Evolutionary conservation across 2,113 vertebrate genomes (phyloP), one percentile per base, ranked within the genome.

Genomic region (Salvelinus fontinalis): DNA sequence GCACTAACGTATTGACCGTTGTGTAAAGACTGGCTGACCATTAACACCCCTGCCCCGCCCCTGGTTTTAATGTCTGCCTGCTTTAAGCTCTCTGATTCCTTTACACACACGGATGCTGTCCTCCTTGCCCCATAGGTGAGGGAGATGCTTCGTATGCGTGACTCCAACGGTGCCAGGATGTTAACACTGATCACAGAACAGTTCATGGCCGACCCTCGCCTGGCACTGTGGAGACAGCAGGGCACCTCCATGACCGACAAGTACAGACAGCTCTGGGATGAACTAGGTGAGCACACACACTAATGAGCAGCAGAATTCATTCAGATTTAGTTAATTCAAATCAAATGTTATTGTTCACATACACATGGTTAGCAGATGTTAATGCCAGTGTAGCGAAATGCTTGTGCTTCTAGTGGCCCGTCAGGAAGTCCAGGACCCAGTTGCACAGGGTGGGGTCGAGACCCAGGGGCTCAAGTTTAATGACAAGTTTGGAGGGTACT

Each of bases 221-320:
- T 99, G 75, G 95, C 95, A 0, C 95, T 97, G 84, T 99, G 97
- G 97, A 95, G 95, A 83, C 97, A 98, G 87, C 97, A 99, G 93
- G 97, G 97, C 93, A 99, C 96, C 86, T 89, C 95, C 79, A 99
- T 99, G 97, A 98, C 97, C 79, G 97, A 99, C 95, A 99, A 99
- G 92, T 99, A 98, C 80, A 95, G 97, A 90, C 97, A 98, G 89
- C 97, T 99, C 90, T 99, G 97, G 97, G 97, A 99, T 87, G 93
- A 94, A 85, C 86, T 94, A 13, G 93, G 93, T 94, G 82, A 92
- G 93, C 20, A 59, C 29, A 62, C 54, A 62, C 34, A 26, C 12
- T 5, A 14, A 54, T 44, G 39, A 3, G 9, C 39, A 44, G 39
- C 39, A 44, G 2, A 44, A 44, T 44, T 44, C 2, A 44, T 44